Evolutionary conservation across 2,888 invertebrate species (phyloP).

Genomic region (Nymphalis urticae): DNA sequence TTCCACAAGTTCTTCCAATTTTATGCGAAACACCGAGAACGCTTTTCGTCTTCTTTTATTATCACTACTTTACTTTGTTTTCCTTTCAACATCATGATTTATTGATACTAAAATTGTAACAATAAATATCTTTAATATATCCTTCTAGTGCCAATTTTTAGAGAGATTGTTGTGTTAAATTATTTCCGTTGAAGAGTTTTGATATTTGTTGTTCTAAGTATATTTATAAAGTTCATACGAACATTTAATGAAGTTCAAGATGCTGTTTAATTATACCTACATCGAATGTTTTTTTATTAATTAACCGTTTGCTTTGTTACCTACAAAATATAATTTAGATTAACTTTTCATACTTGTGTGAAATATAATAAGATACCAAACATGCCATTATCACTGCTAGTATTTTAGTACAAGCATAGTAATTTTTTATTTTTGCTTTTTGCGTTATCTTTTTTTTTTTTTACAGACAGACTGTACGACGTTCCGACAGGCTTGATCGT

Average conservation of each 20-base stretch:
- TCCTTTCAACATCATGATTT: slow-evolving; percentile 14
- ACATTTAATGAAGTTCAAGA: no score
- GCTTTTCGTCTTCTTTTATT: slow-evolving; percentile 15
- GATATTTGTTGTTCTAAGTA: neutral
- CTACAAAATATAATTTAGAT: no score
- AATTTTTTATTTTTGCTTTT: no score
- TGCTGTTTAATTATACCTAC: no score
- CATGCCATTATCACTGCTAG: no score
- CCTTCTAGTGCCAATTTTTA: slow-evolving; percentile 13
- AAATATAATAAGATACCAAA: no score
- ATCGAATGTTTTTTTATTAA: no score
- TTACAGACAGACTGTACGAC: slow-evolving; percentile 84
- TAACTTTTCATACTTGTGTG: no score
- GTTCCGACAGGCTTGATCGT: slow-evolving; percentile 88
- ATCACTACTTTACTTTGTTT: slow-evolving; percentile 4
- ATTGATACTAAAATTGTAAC: slow-evolving; percentile 10
- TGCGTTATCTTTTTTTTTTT: neutral
- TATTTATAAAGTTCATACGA: neutral
- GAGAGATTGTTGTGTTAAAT: neutral
- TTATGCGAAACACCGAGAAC: neutral
- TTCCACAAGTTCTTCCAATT: neutral
- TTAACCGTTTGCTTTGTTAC: no score
- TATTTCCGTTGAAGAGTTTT: slow-evolving; percentile 14
- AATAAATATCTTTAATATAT: neutral
- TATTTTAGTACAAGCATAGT: no score